Conservation (phyloP, 2,113 vertebrate species). For the Pagrus major region DNA sequence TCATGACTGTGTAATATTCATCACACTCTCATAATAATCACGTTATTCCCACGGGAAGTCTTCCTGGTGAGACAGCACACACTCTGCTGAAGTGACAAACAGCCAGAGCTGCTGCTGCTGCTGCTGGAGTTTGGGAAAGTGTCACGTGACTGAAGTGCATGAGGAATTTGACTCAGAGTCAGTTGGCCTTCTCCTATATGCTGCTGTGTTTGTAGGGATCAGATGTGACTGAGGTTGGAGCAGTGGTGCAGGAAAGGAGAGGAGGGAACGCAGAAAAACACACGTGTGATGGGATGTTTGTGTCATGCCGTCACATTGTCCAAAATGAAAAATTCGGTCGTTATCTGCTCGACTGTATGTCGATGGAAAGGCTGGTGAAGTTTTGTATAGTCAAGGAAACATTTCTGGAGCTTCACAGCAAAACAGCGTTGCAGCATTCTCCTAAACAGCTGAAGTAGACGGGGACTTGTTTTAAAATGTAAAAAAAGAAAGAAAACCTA, state of each 20-base stretch:
- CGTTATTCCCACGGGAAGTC: conserved; percentile 43
- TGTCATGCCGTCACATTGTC: too few species aligned
- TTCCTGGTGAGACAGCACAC: conserved; percentile 5
- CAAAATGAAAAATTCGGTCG: too few species aligned
- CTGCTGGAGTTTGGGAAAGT: conserved; percentile 63
- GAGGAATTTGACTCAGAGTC: conserved; percentile 28
- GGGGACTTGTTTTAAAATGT: too few species aligned
- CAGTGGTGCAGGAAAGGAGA: conserved; percentile 31
- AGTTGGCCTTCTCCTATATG: conserved; percentile 16
- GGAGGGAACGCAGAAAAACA: not conserved
- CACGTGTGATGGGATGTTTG: not conserved
- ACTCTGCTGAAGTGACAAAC: conserved; percentile 41
- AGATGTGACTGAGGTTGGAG: conserved; percentile 42
- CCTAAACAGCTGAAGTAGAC: too few species aligned
- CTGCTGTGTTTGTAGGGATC: conserved; percentile 38
- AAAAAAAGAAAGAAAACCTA: too few species aligned
- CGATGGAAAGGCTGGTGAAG: too few species aligned
- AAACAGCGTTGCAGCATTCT: too few species aligned
- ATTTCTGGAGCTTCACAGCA: too few species aligned
- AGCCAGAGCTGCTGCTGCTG: conserved; percentile 17
- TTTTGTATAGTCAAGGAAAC: too few species aligned
- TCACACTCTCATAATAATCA: conserved; percentile 27
- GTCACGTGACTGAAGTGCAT: conserved; percentile 43
- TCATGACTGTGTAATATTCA: conserved; percentile 23
- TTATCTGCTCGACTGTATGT: too few species aligned